Evolutionary conservation across 1,140 invertebrate species (phyloP).

Genomic region (Calephelis virginiensis): DNA sequence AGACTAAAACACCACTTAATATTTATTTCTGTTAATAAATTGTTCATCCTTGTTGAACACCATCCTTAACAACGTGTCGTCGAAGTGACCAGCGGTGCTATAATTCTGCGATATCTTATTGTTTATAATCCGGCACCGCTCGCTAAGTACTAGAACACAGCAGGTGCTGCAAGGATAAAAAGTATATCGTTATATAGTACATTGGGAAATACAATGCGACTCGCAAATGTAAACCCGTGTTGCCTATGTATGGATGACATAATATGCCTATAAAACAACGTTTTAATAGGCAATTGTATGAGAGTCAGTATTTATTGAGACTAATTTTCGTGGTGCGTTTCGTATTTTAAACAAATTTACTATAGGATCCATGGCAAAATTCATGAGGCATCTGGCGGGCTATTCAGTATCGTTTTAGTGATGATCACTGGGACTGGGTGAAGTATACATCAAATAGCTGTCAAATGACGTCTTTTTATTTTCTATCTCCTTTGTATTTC

Average conservation of each 20-base stretch:
- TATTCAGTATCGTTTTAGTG: no score
- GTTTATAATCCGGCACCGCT: conserved; percentile 41
- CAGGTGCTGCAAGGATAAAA: conserved; percentile 27
- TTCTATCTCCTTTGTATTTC: no score
- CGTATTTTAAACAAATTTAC: not conserved
- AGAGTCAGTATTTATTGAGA: not conserved
- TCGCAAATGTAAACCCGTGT: conserved; percentile 2
- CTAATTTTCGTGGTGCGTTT: not conserved
- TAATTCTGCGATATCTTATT: conserved; percentile 52
- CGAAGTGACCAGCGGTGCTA: conserved; percentile 34
- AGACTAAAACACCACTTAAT: no score
- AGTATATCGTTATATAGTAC: conserved; percentile 24
- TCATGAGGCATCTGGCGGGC: no score
- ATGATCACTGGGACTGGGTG: no score
- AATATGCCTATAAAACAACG: conserved; percentile 11
- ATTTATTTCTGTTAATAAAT: no score
- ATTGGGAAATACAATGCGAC: conserved; percentile 16
- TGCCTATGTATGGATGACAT: conserved; percentile 15
- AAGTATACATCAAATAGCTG: no score
- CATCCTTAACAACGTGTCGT: conserved; percentile 32
- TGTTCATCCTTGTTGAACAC: conserved; percentile 22
- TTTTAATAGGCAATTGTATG: conserved; percentile 10
- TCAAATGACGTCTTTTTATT: no score
- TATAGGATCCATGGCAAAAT: not conserved
- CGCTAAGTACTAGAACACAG: conserved; percentile 34